Conservation (phyloP, 2,797 vertebrate species). For the Myiotriccus ornatus region DNA sequence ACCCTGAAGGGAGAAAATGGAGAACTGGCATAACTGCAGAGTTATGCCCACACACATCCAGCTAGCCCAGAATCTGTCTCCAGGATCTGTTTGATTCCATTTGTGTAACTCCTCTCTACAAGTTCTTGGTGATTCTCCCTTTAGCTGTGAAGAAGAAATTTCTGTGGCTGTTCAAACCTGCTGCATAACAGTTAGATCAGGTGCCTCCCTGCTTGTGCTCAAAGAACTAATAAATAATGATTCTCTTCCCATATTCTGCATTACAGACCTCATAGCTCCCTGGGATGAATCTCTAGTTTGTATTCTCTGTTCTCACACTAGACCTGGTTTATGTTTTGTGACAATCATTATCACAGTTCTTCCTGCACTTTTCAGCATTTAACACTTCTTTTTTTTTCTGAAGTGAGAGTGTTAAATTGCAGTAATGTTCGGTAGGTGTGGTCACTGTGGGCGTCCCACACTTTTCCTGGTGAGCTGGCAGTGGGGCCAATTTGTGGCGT, state of each 20-base stretch:
- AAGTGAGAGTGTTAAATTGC: neutral
- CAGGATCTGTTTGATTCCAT: neutral
- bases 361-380: neutral
- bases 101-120: neutral
- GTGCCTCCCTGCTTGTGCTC: neutral
- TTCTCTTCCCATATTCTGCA: neutral
- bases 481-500: neutral
- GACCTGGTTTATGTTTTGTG: neutral
- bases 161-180: neutral
- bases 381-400: neutral
- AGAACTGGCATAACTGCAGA: neutral
- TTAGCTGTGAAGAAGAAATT: neutral
- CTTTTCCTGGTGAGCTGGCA: neutral
- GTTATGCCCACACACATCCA: neutral
- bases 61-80: neutral
- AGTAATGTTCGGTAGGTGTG: neutral
- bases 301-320: neutral
- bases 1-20: neutral
- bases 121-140: neutral
- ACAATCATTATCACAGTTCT: neutral
- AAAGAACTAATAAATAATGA: neutral
- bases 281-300: neutral
- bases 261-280: neutral
- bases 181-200: neutral
- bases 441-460: neutral